phyloP scores from a whole-genome alignment of 2,797 vertebrate genomes.

The Buceros bicornis region DNA sequence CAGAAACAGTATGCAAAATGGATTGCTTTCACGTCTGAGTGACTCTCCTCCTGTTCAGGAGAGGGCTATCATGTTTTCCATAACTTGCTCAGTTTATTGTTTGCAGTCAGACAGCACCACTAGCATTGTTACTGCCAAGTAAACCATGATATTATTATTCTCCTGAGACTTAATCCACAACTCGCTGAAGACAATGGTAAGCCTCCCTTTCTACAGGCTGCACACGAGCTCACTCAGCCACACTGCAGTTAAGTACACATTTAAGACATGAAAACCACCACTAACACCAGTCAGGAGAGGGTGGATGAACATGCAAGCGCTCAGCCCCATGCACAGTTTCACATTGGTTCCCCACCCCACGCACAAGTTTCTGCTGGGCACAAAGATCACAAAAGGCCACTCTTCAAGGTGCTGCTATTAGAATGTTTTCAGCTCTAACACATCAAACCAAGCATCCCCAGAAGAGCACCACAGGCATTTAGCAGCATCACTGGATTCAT shows the following conservation, averaged over 20 bases:
- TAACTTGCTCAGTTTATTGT: constrained; percentile 38
- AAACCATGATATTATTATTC: constrained; percentile 61
- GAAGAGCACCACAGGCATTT: not conserved
- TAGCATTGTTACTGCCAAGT: constrained; percentile 61
- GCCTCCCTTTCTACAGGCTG: not conserved
- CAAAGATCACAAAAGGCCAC: accelerated
- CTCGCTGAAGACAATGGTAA: constrained; percentile 46
- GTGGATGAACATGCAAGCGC: not conserved
- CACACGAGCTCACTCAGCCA: not conserved
- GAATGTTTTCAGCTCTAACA: not conserved
- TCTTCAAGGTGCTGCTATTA: not conserved
- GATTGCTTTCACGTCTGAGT: not conserved
- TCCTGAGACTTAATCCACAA: constrained; percentile 41
- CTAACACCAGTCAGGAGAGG: not conserved
- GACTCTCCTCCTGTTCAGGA: constrained; percentile 31
- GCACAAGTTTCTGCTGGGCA: not conserved
- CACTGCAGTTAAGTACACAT: not conserved
- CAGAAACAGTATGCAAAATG: not conserved
- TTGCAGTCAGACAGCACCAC: constrained; percentile 48
- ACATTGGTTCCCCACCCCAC: not conserved
- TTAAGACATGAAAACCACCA: not conserved
- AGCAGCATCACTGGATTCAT: not conserved
- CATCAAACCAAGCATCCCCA: not conserved
- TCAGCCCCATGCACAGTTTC: not conserved
- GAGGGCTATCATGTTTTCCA: constrained; percentile 40